Conservation (phyloP, 2,888 invertebrate species). For the Tetheella fluctuosa region DNA sequence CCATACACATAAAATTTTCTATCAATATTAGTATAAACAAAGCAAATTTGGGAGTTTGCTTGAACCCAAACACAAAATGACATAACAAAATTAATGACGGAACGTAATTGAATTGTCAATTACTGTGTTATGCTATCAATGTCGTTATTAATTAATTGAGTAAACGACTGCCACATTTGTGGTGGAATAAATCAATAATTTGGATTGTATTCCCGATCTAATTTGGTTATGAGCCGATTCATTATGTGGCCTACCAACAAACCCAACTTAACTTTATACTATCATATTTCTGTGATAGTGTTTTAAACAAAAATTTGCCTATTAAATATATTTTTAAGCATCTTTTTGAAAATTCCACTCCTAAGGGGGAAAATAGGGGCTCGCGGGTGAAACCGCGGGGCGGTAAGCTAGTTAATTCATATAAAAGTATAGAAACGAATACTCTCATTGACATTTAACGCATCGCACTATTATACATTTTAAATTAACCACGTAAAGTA, state of each 20-base stretch:
- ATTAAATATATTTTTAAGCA: too few species aligned
- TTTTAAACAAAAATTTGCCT: too few species aligned
- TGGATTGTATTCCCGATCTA: not conserved
- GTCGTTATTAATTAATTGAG: conserved; percentile 4
- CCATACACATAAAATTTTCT: too few species aligned
- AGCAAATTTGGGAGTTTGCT: not conserved
- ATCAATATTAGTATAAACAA: too few species aligned
- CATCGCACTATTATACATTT: too few species aligned
- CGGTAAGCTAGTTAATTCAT: too few species aligned
- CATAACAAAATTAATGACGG: not conserved
- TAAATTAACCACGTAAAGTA: not conserved
- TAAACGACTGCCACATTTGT: conserved; percentile 5
- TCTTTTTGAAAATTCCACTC: too few species aligned
- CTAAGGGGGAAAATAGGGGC: too few species aligned
- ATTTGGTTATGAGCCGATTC: not conserved
- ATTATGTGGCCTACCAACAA: not conserved
- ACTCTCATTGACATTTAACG: not conserved
- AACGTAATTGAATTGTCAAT: not conserved
- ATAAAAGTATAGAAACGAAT: not conserved
- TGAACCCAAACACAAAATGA: not conserved
- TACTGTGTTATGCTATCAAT: conserved; percentile 6
- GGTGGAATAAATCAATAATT: not conserved
- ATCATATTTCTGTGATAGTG: too few species aligned
- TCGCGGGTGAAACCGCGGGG: too few species aligned
- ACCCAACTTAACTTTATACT: not conserved